Percentiles rank a stretch among this genome's conserved stretches.
These are phyloP conservation scores for Hylaeus anthracinus DNA, from an alignment of 1,140 invertebrate genomes.

Conservation along the genomic window DNA sequence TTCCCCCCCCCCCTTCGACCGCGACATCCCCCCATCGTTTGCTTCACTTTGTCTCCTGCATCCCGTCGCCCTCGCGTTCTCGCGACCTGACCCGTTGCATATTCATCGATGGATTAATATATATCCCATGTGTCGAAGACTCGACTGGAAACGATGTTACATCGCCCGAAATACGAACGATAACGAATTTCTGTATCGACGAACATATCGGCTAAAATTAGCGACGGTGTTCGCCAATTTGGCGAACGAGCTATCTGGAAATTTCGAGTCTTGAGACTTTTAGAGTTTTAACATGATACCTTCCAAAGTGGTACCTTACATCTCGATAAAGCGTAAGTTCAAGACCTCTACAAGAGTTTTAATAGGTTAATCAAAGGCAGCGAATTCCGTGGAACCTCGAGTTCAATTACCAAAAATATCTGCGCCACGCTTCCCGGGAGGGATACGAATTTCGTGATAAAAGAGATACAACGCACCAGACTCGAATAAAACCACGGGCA, in stretches of 20 bases:
- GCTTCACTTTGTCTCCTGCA: constrained; percentile 56
- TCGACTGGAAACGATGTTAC: constrained; percentile 14
- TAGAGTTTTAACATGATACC: no score
- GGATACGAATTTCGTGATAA: not conserved
- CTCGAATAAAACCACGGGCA: no score
- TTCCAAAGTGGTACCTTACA: no score
- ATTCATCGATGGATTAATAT: constrained; percentile 75
- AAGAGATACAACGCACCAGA: not conserved
- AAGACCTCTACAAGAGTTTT: no score
- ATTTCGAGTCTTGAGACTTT: no score
- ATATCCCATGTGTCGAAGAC: constrained; percentile 52
- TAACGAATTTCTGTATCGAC: constrained; percentile 1
- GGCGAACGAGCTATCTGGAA: no score
- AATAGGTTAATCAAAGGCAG: no score
- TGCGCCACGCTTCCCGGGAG: not conserved
- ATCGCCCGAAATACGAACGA: not conserved
- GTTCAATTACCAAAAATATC: not conserved
- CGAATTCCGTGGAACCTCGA: not conserved
- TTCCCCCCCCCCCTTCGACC: constrained; percentile 28
- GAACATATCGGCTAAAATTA: not conserved
- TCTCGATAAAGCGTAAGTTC: no score
- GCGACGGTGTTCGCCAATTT: no score
- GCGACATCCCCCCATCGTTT: constrained; percentile 53
- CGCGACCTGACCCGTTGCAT: constrained; percentile 67
- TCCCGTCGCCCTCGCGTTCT: constrained; percentile 49